Evolutionary conservation across 2,888 invertebrate species (phyloP), one percentile per base, ranked within the genome.

Genomic region (Drosophila koepferae): DNA sequence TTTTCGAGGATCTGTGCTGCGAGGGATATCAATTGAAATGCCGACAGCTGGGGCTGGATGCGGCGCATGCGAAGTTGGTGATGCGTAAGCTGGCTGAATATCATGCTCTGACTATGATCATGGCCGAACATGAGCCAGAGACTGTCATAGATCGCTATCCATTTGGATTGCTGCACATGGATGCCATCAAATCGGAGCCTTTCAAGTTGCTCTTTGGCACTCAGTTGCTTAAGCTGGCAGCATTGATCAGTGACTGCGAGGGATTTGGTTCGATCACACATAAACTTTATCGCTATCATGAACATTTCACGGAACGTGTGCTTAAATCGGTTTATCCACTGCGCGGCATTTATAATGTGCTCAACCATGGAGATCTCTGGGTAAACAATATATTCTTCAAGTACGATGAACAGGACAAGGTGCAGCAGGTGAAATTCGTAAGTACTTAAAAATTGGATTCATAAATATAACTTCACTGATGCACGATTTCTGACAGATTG

Each of bases 291-390:
- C 79, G 83, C 16, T 92, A 92, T 64, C 77, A 90, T 41, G 91
- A 89, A 14, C 78, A 91, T n/a, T 92, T 92, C 40, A 88, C 88
- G 1, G 90, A 90, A 10, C 81, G 89, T n/a, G 84, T 92, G 0
- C 55, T 91, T 0, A 86, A 82, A 12, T 72, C 91, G 0, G 84
- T 92, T 7, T 87, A 91, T 62, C 92, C 92, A 0, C 43, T 92
- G 54, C 61, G 83, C 6, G 92, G 92, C 1, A 36, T 43, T 0
- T 54, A 78, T 1, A 92, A 92, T 68, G 94, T 94, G 16, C 90
- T 94, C 14, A 94, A 94, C 76, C 94, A 94, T 68, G 94, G 94
- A 3, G 94, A 94, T 84, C 85, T 94, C 7, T 94, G 94, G 94
- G 91, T 93, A 0, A 94, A 94, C 72, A 94, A 94, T 76, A 93